These are phyloP conservation scores for Lamellibrachia columna DNA, from an alignment of 2,888 invertebrate species.

Conservation along the genomic window DNA sequence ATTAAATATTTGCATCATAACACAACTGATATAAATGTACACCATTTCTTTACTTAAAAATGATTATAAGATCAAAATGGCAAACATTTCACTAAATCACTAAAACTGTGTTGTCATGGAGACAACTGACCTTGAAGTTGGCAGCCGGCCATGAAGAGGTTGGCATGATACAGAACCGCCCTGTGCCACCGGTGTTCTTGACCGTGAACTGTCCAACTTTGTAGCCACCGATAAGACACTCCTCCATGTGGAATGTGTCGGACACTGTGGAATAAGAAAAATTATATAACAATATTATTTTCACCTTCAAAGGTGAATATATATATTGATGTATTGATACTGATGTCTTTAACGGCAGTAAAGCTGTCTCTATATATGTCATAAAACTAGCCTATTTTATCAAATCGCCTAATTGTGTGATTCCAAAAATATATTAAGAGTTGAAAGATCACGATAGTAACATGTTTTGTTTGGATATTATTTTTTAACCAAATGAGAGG, in stretches of 20 bases:
- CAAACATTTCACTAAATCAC: background rate
- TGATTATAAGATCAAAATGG: background rate
- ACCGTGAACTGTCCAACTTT: slow-evolving; percentile 57
- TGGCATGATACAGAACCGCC: slow-evolving; percentile 62
- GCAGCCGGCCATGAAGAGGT: slow-evolving; percentile 60
- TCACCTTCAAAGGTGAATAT: background rate
- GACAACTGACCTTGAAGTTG: slow-evolving; percentile 48
- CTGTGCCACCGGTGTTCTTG: slow-evolving; percentile 62
- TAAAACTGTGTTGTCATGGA: background rate
- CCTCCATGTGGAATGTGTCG: slow-evolving; percentile 56
- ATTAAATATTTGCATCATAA: background rate
- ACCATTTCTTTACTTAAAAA: background rate
- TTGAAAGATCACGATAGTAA: too few species aligned
- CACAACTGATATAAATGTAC: background rate
- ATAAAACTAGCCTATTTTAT: too few species aligned
- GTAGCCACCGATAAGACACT: slow-evolving; percentile 62
- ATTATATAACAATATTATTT: background rate
- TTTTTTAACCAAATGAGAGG: too few species aligned
- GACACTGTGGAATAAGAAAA: slow-evolving; percentile 51
- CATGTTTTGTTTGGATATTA: too few species aligned
- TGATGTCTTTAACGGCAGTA: too few species aligned
- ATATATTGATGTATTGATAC: background rate
- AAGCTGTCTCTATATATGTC: too few species aligned
- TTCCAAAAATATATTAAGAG: too few species aligned
- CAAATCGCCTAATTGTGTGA: too few species aligned